These are phyloP conservation scores for Chunga burmeisteri DNA, from an alignment of 2,113 vertebrate genomes.

Conservation along the genomic window DNA sequence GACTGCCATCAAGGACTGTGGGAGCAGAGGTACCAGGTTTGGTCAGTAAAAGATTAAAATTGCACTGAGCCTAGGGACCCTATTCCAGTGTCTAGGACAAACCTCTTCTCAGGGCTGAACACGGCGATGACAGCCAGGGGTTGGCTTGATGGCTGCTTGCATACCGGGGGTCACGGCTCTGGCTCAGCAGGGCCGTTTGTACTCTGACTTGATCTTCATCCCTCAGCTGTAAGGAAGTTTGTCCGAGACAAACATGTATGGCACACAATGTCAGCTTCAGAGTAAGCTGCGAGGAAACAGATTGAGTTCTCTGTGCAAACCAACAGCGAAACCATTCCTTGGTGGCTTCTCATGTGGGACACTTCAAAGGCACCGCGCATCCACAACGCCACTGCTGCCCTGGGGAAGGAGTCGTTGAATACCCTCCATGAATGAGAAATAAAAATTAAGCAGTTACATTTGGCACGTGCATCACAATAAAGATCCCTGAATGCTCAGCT, in stretches of 20 bases:
- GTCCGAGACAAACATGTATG: not conserved
- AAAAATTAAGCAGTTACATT: slow-evolving; percentile 57
- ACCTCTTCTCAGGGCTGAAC: not conserved
- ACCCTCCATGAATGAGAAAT: slow-evolving; percentile 46
- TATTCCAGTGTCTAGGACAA: not conserved
- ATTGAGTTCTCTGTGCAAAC: slow-evolving; percentile 24
- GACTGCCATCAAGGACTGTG: not conserved
- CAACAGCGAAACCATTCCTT: not conserved
- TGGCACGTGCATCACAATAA: slow-evolving; percentile 67
- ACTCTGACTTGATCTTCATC: slow-evolving; percentile 1
- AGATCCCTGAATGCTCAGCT: slow-evolving; percentile 67
- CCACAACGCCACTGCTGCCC: not conserved
- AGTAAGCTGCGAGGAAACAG: not conserved
- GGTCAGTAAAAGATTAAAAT: not conserved
- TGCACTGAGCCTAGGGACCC: not conserved
- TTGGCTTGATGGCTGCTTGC: not conserved
- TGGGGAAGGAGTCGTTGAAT: slow-evolving; percentile 21
- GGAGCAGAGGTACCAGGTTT: not conserved
- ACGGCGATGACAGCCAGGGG: not conserved
- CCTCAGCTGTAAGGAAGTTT: not conserved
- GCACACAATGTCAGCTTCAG: slow-evolving; percentile 9
- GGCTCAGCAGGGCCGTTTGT: not conserved
- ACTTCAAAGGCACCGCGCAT: slow-evolving; percentile 48
- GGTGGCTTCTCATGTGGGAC: slow-evolving; percentile 42
- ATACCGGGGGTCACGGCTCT: not conserved